Evolutionary conservation across 2,888 invertebrate species (phyloP).

Genomic region (Lomographa bimaculata): DNA sequence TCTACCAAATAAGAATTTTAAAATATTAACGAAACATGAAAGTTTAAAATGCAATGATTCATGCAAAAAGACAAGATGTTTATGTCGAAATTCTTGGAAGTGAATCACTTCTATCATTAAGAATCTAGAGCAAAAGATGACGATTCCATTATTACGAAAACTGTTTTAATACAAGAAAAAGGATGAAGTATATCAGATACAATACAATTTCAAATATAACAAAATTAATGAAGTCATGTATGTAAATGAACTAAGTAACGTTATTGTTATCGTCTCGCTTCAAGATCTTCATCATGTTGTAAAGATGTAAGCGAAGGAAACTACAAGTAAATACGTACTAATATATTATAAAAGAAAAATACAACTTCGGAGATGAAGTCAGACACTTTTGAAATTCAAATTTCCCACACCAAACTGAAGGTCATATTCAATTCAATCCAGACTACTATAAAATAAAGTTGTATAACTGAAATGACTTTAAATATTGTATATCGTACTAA

Average conservation of each 20-base stretch:
- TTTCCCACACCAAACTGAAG: constrained; percentile 14
- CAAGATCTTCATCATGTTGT: constrained; percentile 12
- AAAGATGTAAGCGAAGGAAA: neutral
- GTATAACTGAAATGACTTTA: constrained; percentile 13
- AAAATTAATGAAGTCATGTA: constrained; percentile 13
- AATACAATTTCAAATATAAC: constrained; percentile 16
- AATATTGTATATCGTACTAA: constrained; percentile 21
- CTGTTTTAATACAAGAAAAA: constrained; percentile 1
- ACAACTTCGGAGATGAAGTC: constrained; percentile 11
- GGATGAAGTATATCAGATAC: constrained; percentile 1
- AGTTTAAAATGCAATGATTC: constrained; percentile 7
- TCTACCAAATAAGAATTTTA: too few relatives aligned
- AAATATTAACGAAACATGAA: too few relatives aligned
- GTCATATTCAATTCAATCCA: neutral
- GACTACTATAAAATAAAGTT: constrained; percentile 19
- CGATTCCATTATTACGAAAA: constrained; percentile 13
- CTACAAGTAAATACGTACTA: neutral
- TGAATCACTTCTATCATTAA: constrained; percentile 32
- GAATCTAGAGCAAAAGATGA: constrained; percentile 14
- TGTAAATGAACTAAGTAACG: constrained; percentile 12
- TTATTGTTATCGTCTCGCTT: constrained; percentile 17
- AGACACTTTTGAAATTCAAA: constrained; percentile 19
- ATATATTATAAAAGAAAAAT: neutral
- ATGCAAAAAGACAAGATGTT: constrained; percentile 3
- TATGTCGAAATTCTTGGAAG: constrained; percentile 19